Percentiles rank a stretch among this genome's conserved stretches.
phyloP scores from a whole-genome alignment of 2,888 invertebrate genomes.

The Drepana falcataria region DNA sequence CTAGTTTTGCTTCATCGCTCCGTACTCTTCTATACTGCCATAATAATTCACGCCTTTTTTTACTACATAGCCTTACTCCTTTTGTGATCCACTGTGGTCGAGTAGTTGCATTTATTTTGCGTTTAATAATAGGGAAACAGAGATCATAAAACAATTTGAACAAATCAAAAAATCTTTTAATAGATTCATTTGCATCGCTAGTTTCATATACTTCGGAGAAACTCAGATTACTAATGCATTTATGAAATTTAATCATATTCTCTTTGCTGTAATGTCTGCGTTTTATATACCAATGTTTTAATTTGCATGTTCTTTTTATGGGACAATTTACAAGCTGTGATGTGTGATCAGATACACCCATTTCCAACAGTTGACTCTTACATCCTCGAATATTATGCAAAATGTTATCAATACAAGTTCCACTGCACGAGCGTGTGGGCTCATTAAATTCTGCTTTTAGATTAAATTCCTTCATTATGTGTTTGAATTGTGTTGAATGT shows the following conservation, averaged over 20 bases:
- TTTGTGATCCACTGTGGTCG: slow-evolving; percentile 1
- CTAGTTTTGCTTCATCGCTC: not conserved
- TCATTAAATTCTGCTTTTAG: too few relatives aligned
- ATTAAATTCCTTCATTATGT: too few relatives aligned
- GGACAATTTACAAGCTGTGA: not conserved
- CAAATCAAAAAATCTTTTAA: not conserved
- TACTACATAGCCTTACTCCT: not conserved
- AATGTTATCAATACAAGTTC: too few relatives aligned
- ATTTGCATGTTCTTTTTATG: not conserved
- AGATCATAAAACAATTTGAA: slow-evolving; percentile 1
- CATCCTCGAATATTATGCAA: not conserved
- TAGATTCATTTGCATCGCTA: not conserved
- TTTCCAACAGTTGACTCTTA: not conserved
- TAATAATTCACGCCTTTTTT: not conserved
- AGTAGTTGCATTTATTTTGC: not conserved
- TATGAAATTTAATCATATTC: not conserved
- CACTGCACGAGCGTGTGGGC: too few relatives aligned
- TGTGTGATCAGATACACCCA: slow-evolving; percentile 2
- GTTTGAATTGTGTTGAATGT: too few relatives aligned
- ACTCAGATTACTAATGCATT: not conserved
- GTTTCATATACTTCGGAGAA: slow-evolving; percentile 1
- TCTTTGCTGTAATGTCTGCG: not conserved
- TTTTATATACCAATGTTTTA: slow-evolving; percentile 2
- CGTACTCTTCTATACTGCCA: slow-evolving; percentile 1
- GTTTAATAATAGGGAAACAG: slow-evolving; percentile 1